These are phyloP conservation scores for Steinernema carpocapsae DNA, from an alignment of 2,888 invertebrate species.

Conservation along the genomic window DNA sequence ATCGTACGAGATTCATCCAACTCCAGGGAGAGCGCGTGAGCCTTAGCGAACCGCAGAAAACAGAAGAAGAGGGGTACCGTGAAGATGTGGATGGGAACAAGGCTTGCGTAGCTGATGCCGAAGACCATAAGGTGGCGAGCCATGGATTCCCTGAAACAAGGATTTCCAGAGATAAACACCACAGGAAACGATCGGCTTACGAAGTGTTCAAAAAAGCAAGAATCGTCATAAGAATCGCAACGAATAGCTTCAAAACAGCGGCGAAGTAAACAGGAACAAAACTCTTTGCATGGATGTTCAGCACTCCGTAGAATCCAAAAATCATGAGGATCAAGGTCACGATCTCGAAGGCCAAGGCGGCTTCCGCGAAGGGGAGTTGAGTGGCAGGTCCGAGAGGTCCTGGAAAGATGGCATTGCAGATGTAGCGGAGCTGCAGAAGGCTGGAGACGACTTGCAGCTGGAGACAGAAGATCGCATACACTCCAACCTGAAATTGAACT, in stretches of 20 bases:
- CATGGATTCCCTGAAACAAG: background rate
- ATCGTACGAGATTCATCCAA: background rate
- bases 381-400: background rate
- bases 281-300: background rate
- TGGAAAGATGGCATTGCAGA: background rate
- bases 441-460: background rate
- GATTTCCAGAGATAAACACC: background rate
- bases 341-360: background rate
- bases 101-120: background rate
- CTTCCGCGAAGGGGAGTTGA: background rate
- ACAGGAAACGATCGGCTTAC: background rate
- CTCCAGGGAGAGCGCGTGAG: background rate
- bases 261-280: background rate
- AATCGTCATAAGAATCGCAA: background rate
- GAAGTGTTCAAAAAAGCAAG: background rate
- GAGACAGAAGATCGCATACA: slow-evolving; percentile 4
- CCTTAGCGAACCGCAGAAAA: background rate
- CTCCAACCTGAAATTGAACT: background rate
- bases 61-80: background rate
- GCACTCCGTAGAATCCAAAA: background rate
- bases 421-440: background rate
- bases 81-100: background rate
- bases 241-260: background rate
- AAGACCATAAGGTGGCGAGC: background rate
- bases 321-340: background rate